Evolutionary conservation across 2,797 vertebrate species (phyloP).

Genomic region (Furcifer pardalis): DNA sequence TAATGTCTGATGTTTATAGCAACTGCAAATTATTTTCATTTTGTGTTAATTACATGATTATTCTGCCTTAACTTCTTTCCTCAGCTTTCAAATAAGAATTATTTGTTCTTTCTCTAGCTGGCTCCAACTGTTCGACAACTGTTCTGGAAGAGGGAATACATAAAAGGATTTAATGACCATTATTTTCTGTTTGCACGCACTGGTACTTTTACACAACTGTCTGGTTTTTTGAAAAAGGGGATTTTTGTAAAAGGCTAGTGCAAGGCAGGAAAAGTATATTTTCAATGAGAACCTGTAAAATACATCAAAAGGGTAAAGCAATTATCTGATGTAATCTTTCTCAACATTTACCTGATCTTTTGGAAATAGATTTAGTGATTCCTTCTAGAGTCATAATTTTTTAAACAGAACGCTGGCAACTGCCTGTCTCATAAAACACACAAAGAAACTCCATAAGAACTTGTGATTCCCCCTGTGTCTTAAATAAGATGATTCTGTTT

Average conservation of each 20-base stretch:
- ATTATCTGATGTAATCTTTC: constrained; percentile 47
- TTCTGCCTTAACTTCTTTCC: constrained; percentile 12
- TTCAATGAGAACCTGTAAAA: constrained; percentile 48
- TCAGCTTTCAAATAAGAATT: constrained; percentile 36
- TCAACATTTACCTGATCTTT: constrained; percentile 47
- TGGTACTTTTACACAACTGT: constrained; percentile 30
- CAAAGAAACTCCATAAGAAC: constrained; percentile 18
- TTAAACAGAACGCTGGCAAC: constrained; percentile 44
- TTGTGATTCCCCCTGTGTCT: constrained; percentile 23
- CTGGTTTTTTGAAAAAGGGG: constrained; percentile 26
- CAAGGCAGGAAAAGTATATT: constrained; percentile 48
- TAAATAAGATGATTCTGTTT: constrained; percentile 34
- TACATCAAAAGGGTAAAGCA: constrained; percentile 52
- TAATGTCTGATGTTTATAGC: background rate
- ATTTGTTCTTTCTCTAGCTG: background rate
- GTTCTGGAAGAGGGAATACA: background rate
- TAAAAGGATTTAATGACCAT: background rate
- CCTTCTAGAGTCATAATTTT: constrained; percentile 59
- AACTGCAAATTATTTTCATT: background rate
- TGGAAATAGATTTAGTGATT: constrained; percentile 49
- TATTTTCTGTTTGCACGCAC: constrained; percentile 26
- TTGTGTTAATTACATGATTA: background rate
- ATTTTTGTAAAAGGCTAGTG: constrained; percentile 45
- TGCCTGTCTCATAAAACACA: background rate
- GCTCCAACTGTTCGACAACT: constrained; percentile 12